Evolutionary conservation across 1,140 invertebrate species (phyloP).

Genomic region (Eufriesea mexicana): DNA sequence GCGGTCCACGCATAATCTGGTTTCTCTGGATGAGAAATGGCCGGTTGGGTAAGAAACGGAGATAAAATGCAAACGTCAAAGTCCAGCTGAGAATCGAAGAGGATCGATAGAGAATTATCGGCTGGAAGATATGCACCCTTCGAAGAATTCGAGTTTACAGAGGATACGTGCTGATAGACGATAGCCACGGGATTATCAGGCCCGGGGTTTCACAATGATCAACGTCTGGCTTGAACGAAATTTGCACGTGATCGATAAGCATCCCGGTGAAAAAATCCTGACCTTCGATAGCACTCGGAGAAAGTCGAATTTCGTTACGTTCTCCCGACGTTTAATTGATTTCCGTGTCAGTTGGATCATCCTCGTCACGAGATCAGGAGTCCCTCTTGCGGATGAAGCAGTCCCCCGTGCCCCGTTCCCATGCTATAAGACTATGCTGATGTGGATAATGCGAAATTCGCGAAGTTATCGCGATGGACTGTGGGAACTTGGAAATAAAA

Average conservation of each 20-base stretch:
- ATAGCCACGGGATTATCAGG: conserved; percentile 29
- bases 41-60: background rate
- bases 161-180: background rate
- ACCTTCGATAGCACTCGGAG: conserved; percentile 48
- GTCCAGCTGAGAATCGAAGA: background rate
- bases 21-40: too few relatives aligned
- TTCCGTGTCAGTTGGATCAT: conserved; percentile 15
- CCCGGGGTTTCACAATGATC: conserved; percentile 30
- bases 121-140: background rate
- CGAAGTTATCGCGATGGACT: too few relatives aligned
- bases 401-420: too few relatives aligned
- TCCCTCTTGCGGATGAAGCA: too few relatives aligned
- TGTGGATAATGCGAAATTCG: too few relatives aligned
- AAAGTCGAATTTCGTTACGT: conserved; percentile 21
- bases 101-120: conserved; percentile 3
- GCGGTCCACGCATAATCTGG: too few relatives aligned
- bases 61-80: conserved; percentile 1
- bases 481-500: too few relatives aligned
- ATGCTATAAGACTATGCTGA: too few relatives aligned
- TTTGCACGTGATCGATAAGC: conserved; percentile 48
- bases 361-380: background rate
- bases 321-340: conserved; percentile 5
- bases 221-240: conserved; percentile 16
- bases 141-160: background rate
- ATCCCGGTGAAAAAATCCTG: conserved; percentile 40